Base-by-base conservation (phyloP, 2,113 vertebrate species). In the Sebastes fasciatus region DNA sequence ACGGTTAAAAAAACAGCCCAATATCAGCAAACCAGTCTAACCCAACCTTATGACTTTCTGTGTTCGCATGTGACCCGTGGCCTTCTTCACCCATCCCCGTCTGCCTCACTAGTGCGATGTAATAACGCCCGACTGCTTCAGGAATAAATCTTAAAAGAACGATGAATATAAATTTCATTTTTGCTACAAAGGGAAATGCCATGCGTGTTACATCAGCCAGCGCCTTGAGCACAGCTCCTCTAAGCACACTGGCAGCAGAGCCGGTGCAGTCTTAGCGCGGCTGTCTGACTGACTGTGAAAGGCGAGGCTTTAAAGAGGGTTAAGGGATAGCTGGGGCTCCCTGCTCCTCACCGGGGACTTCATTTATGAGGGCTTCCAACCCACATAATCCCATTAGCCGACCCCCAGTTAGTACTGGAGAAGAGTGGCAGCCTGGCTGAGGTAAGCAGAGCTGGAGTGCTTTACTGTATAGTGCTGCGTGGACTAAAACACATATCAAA, bases 301-400 rank as follows among this genome's bases (percentile, higher is more conserved):
- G 79, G 70, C 75, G 21, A 67, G 87, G 88, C 87, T 91, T 90
- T 90, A 87, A 86, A 91, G 88, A 91, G 92, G 75, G 88, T 92
- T 93, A 90, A 89, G 80, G 84, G 87, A 92, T 84, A 82, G 81
- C 82, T 73, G 58, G 79, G 86, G 76, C 85, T 80, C 83, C 88
- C 64, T 12, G 60, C 79, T 89, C 88, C 89, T 90, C 92, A 86
- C 89, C 61, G 4, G 93, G 87, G 92, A 93, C 87, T 88, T 92
- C 87, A 88, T 91, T 94, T 91, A 91, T 84, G 83, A 91, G 78
- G 83, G 86, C 86, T 90, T 94, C 90, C 87, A 91, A 80, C 83
- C 81, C 79, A 84, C 83, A 83, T 93, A 94, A 95, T 94, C 92
- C 93, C 90, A 94, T 93, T 94, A 93, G 82, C 84, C 70, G 74